Conservation (phyloP, 2,113 vertebrate genomes). For the Reinhardtius hippoglossoides region DNA sequence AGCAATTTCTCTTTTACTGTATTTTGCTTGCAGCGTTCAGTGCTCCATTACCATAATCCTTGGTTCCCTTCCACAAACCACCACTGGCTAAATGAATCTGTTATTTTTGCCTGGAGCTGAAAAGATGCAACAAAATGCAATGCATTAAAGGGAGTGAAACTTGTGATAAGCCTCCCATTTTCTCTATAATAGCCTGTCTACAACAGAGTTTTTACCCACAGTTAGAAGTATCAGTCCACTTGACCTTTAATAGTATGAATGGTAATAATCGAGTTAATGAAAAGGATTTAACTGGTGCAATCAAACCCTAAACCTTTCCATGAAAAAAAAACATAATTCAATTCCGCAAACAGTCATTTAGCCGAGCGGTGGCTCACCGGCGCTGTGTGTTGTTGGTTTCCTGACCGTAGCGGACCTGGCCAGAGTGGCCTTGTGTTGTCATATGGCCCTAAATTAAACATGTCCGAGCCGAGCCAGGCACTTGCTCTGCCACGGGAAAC, state of each 20-base stretch:
- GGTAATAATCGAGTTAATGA: not conserved
- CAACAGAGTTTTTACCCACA: constrained; percentile 31
- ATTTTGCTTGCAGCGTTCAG: constrained; percentile 73
- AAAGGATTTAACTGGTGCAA: constrained; percentile 32
- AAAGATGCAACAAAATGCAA: constrained; percentile 83
- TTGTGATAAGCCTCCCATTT: constrained; percentile 64
- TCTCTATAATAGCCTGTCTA: constrained; percentile 56
- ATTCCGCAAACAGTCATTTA: constrained; percentile 14
- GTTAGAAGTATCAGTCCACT: constrained; percentile 45
- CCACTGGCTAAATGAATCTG: constrained; percentile 83
- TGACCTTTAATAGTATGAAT: constrained; percentile 59
- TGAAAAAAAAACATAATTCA: constrained; percentile 23
- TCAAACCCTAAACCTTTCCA: constrained; percentile 25
- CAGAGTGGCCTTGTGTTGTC: constrained; percentile 66
- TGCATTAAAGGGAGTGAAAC: constrained; percentile 71
- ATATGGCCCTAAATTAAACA: constrained; percentile 81
- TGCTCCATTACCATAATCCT: constrained; percentile 81
- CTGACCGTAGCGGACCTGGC: constrained; percentile 54
- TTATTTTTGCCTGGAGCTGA: constrained; percentile 79
- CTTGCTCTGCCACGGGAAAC: constrained; percentile 79
- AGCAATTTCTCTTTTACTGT: constrained; percentile 71
- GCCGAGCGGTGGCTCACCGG: not conserved
- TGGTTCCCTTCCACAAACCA: constrained; percentile 79
- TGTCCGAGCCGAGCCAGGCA: constrained; percentile 73
- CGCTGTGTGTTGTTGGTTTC: constrained; percentile 48